Evolutionary conservation across 2,113 vertebrate species (phyloP), one percentile per base, ranked within the genome.

Genomic region (Ptilonorhynchus violaceus): DNA sequence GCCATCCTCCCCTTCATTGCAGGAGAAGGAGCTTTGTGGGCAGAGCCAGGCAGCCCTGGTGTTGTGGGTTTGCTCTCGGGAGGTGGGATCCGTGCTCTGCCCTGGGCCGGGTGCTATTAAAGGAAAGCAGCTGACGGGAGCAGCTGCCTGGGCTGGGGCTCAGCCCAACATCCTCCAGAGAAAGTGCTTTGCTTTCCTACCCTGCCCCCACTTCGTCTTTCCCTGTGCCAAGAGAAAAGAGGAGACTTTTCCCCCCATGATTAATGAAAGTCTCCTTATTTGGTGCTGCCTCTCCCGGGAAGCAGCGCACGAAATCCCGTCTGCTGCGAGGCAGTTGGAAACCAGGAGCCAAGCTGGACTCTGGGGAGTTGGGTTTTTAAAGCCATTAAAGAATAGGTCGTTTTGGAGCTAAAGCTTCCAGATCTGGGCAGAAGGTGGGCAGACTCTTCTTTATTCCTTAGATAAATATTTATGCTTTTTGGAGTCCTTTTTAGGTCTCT

Each of bases 41-140:
- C 41, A n/a, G 11, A 8, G 39, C 8, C 72, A 1, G 77, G 16
- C 46, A 64, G 89, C 39, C 55, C 22, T 10, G 8, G 8, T 42
- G 63, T 5, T 7, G 53, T 13, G 82, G 64, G 4, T 74, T 7
- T 80, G 59, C 90, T 64, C 23, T 4, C 6, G 15, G 52, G 14
- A 42, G 85, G 52, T 53, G 25, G 90, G 56, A 49, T 53, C 76
- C 49, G 87, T 89, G 62, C 80, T 91, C 80, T 74, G 79, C 85
- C 72, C 78, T 11, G 88, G 67, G 37, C 31, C 1, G 4, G 41
- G n/a, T 20, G 59, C 96, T 97, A 97, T 97, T 97, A 89, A 95
- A 87, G 96, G 97, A 95, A 94, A 94, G 95, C 96, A 97, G 96
- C 96, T 97, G 97, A 85, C 79, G 0, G 85, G 68, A 92, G 73